These are phyloP conservation scores for Zosterops hypoxanthus DNA, from an alignment of 2,113 vertebrate species.

Conservation along the genomic window DNA sequence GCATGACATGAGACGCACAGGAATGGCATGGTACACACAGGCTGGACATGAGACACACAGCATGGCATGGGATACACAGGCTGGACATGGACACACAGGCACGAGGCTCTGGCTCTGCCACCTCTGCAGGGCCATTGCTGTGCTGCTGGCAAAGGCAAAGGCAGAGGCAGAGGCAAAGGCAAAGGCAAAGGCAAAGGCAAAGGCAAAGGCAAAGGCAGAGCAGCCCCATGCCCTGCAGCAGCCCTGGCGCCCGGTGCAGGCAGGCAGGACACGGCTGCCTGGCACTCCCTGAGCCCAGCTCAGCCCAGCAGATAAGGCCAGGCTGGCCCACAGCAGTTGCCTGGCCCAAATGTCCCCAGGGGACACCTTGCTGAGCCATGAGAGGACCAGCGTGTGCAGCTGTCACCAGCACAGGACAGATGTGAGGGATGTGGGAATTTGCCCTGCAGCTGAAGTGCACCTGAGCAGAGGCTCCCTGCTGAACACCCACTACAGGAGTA, in stretches of 20 bases:
- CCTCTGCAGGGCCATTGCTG: too few relatives aligned
- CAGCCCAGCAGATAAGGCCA: background rate
- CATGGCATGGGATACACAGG: too few relatives aligned
- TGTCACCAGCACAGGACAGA: accelerated
- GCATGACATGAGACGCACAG: too few relatives aligned
- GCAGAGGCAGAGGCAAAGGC: too few relatives aligned
- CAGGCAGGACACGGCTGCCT: background rate
- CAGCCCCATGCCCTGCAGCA: background rate
- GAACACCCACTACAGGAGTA: background rate
- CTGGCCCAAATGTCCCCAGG: background rate
- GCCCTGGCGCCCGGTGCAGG: background rate
- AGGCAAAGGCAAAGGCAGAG: too few relatives aligned
- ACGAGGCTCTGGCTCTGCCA: background rate
- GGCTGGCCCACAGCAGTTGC: background rate
- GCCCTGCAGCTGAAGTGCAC: background rate
- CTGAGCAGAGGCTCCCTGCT: background rate
- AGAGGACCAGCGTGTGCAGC: accelerated
- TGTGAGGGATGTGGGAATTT: background rate
- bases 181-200: too few relatives aligned
- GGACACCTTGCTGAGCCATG: background rate
- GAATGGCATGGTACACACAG: too few relatives aligned
- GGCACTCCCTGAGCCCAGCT: accelerated
- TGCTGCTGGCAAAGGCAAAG: too few relatives aligned
- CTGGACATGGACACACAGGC: too few relatives aligned
- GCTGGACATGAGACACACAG: too few relatives aligned